Conservation (phyloP, 2,888 invertebrate species). For the Orthosia gothica region DNA sequence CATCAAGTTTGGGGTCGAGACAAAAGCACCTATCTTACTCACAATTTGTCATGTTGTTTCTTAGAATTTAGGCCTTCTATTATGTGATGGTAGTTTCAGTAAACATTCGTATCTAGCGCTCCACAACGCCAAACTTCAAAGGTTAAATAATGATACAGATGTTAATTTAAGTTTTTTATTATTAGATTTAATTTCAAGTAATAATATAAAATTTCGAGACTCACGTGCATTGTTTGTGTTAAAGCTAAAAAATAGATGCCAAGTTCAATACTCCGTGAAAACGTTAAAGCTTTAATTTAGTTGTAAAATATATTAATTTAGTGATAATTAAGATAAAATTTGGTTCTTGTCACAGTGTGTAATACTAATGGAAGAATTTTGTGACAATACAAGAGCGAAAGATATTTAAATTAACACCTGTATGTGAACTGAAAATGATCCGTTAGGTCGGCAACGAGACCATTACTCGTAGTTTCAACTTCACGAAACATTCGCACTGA, state of each 20-base stretch:
- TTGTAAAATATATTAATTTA: constrained; percentile 47
- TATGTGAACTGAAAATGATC: constrained; percentile 56
- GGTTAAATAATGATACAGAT: constrained; percentile 62
- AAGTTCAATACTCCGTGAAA: constrained; percentile 45
- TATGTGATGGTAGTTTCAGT: constrained; percentile 52
- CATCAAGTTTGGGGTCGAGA: constrained; percentile 64
- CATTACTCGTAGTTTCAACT: constrained; percentile 63
- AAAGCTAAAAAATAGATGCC: constrained; percentile 63
- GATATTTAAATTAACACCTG: constrained; percentile 69
- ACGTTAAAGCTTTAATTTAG: constrained; percentile 49
- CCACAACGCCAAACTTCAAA: constrained; percentile 46
- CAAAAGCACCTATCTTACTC: constrained; percentile 63
- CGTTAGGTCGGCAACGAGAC: constrained; percentile 48
- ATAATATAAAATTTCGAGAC: constrained; percentile 40
- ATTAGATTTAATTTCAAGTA: constrained; percentile 33
- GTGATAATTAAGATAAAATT: constrained; percentile 47
- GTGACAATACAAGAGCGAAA: constrained; percentile 54
- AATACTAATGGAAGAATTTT: constrained; percentile 66
- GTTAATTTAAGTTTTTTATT: constrained; percentile 64
- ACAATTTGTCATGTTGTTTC: constrained; percentile 68
- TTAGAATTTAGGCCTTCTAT: constrained; percentile 71
- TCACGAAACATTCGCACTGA: constrained; percentile 76
- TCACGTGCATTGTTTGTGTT: constrained; percentile 60
- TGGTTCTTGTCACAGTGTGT: constrained; percentile 55
- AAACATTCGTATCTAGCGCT: constrained; percentile 53